Evolutionary conservation across 1,140 invertebrate species (phyloP).

Genomic region (Ceratosolen fusciceps): DNA sequence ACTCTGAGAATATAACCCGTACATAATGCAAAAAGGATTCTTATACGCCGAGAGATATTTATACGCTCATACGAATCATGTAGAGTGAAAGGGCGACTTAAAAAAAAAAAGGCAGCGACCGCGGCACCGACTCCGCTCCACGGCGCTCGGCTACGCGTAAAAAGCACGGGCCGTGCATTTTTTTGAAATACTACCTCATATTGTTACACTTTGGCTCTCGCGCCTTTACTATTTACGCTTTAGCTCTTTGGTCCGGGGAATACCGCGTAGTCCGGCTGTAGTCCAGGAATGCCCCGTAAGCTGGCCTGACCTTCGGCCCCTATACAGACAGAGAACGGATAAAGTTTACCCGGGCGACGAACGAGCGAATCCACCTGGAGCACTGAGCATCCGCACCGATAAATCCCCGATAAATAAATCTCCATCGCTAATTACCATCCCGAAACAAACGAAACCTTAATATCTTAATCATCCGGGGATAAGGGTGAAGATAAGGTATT

Average conservation of each 20-base stretch:
- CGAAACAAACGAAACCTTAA: no score
- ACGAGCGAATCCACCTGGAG: no score
- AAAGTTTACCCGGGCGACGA: no score
- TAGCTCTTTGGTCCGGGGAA: conserved; percentile 9
- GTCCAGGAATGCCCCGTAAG: no score
- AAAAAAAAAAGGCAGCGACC: conserved; percentile 6
- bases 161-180: conserved; percentile 15
- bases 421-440: no score
- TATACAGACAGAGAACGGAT: no score
- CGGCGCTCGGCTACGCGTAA: conserved; percentile 13
- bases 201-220: conserved; percentile 30
- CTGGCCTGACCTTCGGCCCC: no score
- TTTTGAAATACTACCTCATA: conserved; percentile 43
- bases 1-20: conserved; percentile 47
- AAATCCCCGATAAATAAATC: no score
- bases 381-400: no score
- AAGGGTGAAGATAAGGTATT: no score
- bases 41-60: conserved; percentile 49
- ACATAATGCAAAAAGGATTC: conserved; percentile 50
- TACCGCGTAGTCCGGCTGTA: no score
- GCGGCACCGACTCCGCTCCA: not conserved
- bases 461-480: no score
- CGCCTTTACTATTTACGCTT: conserved; percentile 31
- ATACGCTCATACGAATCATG: conserved; percentile 32
- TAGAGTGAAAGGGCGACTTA: conserved; percentile 31